Base-by-base conservation (phyloP, 2,113 vertebrate genomes). In the Carassius auratus region DNA sequence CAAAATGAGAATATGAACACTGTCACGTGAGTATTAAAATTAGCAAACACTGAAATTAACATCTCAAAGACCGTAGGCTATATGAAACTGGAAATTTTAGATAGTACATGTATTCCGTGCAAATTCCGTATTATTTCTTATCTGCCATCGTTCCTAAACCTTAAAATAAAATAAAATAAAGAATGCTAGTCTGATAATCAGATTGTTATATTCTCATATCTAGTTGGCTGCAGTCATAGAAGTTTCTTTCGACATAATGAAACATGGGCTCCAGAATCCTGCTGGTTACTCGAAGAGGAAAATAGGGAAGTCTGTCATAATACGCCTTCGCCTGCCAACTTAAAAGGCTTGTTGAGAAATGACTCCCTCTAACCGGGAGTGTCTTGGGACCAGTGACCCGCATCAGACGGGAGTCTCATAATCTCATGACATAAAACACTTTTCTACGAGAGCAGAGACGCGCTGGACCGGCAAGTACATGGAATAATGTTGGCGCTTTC, bases 401-500 rank as follows among this genome's bases (percentile, higher is more conserved):
- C 88, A 91, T 88, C 90, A 62, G 89, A 76, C 85, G 83, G 75
- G 88, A 91, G 30, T 84, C 86, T 89, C 89, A 81, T 87, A 83
- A 79, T 90, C 82, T 86, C 66, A 89, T 92, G 96, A 96, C 95
- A 91, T 91, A 93, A 93, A 96, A 95, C 95, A 94, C 94, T 94
- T 90, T 89, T 66, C 91, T 88, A 88, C 95, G 84, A 59, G 57
- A 84, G 87, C 59, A 26, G 66, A 59, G 55, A 13, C 82, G 81
- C 48, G 59, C 61, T 36, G 62, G 52, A 87, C 74, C 75, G 86
- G 74, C 81, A 83, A 78, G 62, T 78, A 78, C 13, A 71, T 14
- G 52, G 59, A 76, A 50, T 71, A 45, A 59, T 21, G 26, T 45
- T 55, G 61, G 38, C 55, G 86, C 38, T 73, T 71, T 82, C 30